Conservation (phyloP, 1,140 invertebrate species). For the Pissodes strobi region DNA sequence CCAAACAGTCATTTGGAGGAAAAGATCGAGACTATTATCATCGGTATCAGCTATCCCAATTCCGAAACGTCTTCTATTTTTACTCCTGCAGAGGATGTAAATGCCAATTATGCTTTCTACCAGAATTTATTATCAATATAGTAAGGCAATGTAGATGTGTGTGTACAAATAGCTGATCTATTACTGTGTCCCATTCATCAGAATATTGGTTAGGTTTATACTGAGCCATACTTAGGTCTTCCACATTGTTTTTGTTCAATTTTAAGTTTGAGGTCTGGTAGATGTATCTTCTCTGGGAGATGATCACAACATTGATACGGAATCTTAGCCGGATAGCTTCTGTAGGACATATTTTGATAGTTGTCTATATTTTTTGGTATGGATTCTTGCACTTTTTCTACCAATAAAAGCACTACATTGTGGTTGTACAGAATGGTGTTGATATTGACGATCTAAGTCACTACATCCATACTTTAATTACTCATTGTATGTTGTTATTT, state of each 20-base stretch:
- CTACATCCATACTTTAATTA: background rate
- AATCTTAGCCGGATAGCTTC: background rate
- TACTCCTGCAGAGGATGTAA: no score
- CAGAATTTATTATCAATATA: no score
- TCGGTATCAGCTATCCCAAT: no score
- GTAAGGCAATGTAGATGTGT: no score
- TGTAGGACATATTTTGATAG: background rate
- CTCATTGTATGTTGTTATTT: no score
- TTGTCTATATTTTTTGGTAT: background rate
- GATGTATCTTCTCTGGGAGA: background rate
- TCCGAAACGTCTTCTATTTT: no score
- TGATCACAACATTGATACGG: background rate
- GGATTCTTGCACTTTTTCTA: background rate
- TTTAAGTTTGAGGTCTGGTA: background rate
- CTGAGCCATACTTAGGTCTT: background rate
- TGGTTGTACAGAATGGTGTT: background rate
- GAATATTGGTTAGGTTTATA: background rate
- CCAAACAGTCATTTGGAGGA: no score
- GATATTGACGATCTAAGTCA: background rate
- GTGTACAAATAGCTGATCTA: no score
- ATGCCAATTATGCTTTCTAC: no score
- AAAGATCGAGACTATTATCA: no score
- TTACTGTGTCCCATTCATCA: no score
- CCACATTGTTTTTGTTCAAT: background rate
- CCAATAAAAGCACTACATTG: background rate